Percentiles rank a stretch among this genome's conserved stretches.
These are phyloP conservation scores for Pterois miles DNA, from an alignment of 2,797 vertebrate species.

Conservation along the genomic window DNA sequence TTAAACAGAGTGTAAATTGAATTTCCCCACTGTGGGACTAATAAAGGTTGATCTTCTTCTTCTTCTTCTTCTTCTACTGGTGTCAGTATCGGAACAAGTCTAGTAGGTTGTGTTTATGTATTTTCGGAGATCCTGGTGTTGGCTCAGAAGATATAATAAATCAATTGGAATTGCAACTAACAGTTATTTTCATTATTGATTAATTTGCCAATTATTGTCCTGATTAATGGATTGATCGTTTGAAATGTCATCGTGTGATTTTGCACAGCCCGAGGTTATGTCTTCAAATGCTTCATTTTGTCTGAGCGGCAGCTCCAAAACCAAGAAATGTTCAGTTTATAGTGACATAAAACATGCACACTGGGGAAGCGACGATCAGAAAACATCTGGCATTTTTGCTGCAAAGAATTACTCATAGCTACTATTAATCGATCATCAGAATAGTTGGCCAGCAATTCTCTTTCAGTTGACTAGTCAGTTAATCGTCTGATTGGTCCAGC, in stretches of 20 bases:
- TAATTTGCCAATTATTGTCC: neutral
- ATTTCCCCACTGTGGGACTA: too few relatives aligned
- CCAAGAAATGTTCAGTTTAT: neutral
- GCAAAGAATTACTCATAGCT: neutral
- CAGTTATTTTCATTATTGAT: constrained; percentile 13
- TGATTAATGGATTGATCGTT: neutral
- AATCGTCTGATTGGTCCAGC: neutral
- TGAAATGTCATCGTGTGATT: neutral
- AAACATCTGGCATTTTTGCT: neutral
- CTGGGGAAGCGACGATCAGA: neutral
- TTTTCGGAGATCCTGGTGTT: neutral
- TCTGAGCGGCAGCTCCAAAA: neutral
- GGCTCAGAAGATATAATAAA: constrained; percentile 9
- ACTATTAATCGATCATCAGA: neutral
- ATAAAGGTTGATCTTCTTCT: too few relatives aligned
- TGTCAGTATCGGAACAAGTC: too few relatives aligned
- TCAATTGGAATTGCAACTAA: neutral
- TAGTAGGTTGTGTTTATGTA: neutral
- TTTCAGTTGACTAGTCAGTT: neutral
- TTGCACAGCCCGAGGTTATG: neutral
- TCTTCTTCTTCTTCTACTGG: too few relatives aligned
- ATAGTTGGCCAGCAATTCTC: neutral
- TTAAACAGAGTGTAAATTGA: too few relatives aligned
- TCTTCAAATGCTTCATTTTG: neutral
- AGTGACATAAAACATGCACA: neutral